phyloP scores from a whole-genome alignment of 1,140 invertebrate species.

The Euura saliciscinereae region DNA sequence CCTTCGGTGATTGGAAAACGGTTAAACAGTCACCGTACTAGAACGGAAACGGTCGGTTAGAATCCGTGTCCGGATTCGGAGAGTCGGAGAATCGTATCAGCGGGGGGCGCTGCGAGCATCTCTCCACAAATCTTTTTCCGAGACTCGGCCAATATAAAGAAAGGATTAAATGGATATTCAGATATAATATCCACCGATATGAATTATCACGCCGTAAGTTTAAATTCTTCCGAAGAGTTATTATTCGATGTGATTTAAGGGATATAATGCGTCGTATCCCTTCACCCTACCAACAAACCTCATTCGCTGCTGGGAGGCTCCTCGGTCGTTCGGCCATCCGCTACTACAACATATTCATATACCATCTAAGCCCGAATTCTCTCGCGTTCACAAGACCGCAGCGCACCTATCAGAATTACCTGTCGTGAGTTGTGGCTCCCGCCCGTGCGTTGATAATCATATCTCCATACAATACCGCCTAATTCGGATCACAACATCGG shows the following conservation, averaged over 20 bases:
- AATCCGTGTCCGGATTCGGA: constrained; percentile 26
- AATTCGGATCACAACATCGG: no score
- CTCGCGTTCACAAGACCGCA: not conserved
- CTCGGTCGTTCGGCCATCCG: not conserved
- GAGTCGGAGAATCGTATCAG: constrained; percentile 23
- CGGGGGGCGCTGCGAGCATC: constrained; percentile 34
- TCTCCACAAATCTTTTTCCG: constrained; percentile 40
- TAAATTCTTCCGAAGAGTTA: constrained; percentile 33
- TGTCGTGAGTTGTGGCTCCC: not conserved
- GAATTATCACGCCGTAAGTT: constrained; percentile 48
- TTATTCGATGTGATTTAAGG: constrained; percentile 37
- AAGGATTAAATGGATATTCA: constrained; percentile 46
- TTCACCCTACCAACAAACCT: not conserved
- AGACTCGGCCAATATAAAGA: constrained; percentile 39
- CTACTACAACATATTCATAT: not conserved
- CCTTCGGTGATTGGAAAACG: no score
- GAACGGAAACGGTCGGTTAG: constrained; percentile 9
- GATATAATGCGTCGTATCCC: not conserved
- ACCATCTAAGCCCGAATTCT: not conserved
- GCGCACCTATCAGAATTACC: no score
- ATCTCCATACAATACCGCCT: not conserved
- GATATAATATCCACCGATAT: constrained; percentile 40
- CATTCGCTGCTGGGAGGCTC: not conserved
- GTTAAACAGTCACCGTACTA: no score
- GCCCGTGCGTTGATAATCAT: not conserved